phyloP scores from a whole-genome alignment of 2,888 invertebrate species.

The Andrena flavipes region DNA sequence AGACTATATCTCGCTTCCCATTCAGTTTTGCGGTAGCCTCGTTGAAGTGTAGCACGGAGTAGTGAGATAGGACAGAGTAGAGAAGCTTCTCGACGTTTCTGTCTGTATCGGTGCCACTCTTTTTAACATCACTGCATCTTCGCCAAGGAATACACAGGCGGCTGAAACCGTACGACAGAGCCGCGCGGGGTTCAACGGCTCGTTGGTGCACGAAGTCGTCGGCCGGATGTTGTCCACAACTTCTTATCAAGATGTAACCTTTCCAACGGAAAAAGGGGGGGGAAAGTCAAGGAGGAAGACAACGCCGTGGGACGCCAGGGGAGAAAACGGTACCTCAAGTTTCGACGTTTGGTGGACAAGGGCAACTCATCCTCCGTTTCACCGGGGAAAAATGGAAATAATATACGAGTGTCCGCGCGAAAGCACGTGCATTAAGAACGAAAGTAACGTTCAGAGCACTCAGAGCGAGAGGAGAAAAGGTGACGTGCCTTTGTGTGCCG shows the following conservation, averaged over 20 bases:
- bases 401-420: not conserved
- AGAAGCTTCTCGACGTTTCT: too few species aligned
- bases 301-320: not conserved
- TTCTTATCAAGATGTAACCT: slow-evolving; percentile 48
- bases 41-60: too few species aligned
- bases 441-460: not conserved
- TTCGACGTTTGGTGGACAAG: not conserved
- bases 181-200: slow-evolving; percentile 21
- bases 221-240: slow-evolving; percentile 40
- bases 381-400: not conserved
- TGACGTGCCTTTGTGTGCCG: not conserved
- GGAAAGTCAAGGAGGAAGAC: not conserved
- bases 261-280: not conserved
- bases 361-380: not conserved
- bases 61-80: too few species aligned
- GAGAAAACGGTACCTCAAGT: not conserved
- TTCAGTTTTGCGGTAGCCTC: too few species aligned
- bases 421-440: not conserved
- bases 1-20: too few species aligned
- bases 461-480: not conserved
- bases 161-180: slow-evolving; percentile 6
- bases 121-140: too few species aligned
- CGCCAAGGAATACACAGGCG: not conserved
- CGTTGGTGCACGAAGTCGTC: slow-evolving; percentile 19
- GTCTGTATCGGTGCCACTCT: too few species aligned